Conservation (phyloP, 2,113 vertebrate genomes). For the Natator depressus region DNA sequence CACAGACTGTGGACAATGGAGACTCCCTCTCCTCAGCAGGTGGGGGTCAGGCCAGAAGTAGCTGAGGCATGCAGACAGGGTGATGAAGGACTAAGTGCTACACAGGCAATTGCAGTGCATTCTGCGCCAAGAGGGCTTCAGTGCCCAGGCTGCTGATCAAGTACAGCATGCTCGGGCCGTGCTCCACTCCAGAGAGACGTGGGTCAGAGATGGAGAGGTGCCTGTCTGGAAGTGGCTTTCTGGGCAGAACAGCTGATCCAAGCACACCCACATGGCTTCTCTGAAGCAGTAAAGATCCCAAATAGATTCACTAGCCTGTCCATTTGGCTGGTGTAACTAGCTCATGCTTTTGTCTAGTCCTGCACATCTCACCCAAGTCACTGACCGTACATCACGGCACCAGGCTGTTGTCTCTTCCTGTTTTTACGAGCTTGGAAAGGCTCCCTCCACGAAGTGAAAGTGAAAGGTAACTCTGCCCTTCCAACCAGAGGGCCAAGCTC, state of each 20-base stretch:
- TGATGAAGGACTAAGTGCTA: background rate
- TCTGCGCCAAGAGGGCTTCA: background rate
- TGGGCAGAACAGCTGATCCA: background rate
- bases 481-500: background rate
- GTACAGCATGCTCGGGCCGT: fast-evolving
- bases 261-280: background rate
- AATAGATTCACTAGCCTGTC: too few relatives aligned
- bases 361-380: background rate
- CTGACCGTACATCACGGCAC: background rate
- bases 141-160: background rate
- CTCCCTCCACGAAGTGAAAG: background rate
- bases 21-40: too few relatives aligned
- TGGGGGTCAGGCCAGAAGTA: background rate
- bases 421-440: background rate
- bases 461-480: background rate
- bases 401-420: background rate
- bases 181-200: background rate
- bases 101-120: fast-evolving
- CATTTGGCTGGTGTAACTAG: background rate
- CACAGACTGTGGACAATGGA: too few relatives aligned
- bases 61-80: background rate
- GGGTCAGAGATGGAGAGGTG: background rate
- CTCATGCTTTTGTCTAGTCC: background rate
- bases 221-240: background rate
- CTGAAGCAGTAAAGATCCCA: too few relatives aligned